A percentile compares a stretch with the other conserved stretches of the same genome.
phyloP scores from a whole-genome alignment of 1,140 invertebrate species.

The Caligus rogercresseyi region DNA sequence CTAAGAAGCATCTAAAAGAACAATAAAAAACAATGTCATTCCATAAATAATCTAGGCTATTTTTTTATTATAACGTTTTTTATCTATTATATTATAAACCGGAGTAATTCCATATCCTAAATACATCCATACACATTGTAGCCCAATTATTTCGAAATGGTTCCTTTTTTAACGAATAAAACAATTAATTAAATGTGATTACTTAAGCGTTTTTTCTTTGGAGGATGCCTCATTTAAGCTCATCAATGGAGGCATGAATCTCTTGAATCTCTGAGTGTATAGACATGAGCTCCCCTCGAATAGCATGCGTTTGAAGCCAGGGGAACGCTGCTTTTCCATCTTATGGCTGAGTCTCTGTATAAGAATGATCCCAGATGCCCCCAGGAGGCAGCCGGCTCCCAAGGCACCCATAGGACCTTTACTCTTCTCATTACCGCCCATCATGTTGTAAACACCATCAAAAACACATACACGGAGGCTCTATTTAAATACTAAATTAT shows the following conservation, averaged over 20 bases:
- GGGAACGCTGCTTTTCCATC: not conserved
- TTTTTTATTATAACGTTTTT: too few relatives aligned
- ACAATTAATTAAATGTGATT: too few relatives aligned
- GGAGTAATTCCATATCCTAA: too few relatives aligned
- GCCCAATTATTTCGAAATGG: too few relatives aligned
- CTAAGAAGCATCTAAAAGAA: too few relatives aligned
- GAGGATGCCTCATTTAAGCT: not conserved
- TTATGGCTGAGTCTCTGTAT: not conserved
- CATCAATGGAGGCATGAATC: not conserved
- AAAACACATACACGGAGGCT: not conserved
- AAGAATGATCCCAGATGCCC: constrained; percentile 9
- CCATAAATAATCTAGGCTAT: too few relatives aligned
- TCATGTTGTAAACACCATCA: not conserved
- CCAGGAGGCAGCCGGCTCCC: constrained; percentile 10
- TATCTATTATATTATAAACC: too few relatives aligned
- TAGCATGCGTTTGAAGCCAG: not conserved
- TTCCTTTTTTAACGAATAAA: too few relatives aligned
- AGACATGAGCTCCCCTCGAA: not conserved
- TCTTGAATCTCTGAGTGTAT: not conserved
- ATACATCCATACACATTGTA: too few relatives aligned
- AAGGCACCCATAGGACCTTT: not conserved
- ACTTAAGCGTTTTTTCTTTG: not conserved
- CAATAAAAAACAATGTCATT: too few relatives aligned
- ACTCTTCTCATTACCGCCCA: not conserved
- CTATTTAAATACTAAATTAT: not conserved